Evolutionary conservation across 2,797 vertebrate species (phyloP).

Genomic region (Neopelma chrysocephalum): DNA sequence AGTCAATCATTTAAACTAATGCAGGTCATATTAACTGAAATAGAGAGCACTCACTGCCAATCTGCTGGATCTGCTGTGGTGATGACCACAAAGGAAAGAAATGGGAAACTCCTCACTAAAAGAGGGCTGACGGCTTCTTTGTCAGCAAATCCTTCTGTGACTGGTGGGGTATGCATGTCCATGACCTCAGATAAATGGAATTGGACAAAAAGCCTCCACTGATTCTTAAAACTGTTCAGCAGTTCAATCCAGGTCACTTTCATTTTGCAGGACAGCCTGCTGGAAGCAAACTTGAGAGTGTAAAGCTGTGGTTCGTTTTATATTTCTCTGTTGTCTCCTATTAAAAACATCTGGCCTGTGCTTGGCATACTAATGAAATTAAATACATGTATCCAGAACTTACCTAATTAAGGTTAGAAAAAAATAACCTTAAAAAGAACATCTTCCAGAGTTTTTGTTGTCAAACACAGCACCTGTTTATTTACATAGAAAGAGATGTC

Average conservation of each 20-base stretch:
- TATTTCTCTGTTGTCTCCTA: not conserved
- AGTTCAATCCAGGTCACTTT: not conserved
- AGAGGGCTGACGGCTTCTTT: not conserved
- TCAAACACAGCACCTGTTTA: not conserved
- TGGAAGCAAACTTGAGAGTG: not conserved
- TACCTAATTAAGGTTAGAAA: not conserved
- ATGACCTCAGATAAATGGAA: not conserved
- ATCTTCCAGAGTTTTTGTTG: not conserved
- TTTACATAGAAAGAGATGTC: not conserved
- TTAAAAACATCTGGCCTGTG: not conserved
- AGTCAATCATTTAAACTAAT: fast-evolving
- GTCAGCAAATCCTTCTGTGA: not conserved
- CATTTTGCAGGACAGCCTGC: not conserved
- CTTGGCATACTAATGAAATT: not conserved
- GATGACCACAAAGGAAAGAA: not conserved
- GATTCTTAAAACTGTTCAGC: not conserved
- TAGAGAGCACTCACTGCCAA: not conserved
- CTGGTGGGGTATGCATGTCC: not conserved
- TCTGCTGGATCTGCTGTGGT: not conserved
- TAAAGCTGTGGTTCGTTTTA: not conserved
- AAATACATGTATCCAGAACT: not conserved
- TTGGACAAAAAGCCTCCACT: not conserved
- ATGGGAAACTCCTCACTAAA: not conserved
- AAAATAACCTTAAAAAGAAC: not conserved
- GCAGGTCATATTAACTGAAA: not conserved